Percentiles rank a stretch among this genome's conserved stretches.
phyloP scores from a whole-genome alignment of 92 coral and sea anemone genomes.

The Epizoanthus ramosus region DNA sequence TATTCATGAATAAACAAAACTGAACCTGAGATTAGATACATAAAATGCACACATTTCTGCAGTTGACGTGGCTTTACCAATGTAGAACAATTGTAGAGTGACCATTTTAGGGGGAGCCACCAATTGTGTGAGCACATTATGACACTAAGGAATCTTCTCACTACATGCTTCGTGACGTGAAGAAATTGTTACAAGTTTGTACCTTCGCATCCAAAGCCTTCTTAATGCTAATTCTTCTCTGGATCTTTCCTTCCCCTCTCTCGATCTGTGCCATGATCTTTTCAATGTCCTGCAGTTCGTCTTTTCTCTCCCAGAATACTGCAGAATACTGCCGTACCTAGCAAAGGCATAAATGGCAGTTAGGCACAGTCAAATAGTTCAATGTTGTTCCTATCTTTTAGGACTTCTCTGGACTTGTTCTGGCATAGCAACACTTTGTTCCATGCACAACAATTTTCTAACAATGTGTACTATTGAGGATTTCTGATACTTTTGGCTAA shows the following conservation, averaged over 20 bases:
- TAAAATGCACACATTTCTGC: too few relatives aligned
- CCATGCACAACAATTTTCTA: too few relatives aligned
- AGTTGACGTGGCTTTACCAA: too few relatives aligned
- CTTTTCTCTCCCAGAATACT: conserved; percentile 98
- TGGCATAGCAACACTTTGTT: too few relatives aligned
- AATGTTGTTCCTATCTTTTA: too few relatives aligned
- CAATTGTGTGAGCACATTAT: neutral
- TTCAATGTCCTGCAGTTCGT: conserved; percentile 93
- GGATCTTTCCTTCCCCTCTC: conserved; percentile 97
- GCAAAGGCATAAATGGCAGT: neutral
- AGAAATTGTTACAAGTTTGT: neutral
- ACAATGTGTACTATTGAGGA: too few relatives aligned
- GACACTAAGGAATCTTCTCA: neutral
- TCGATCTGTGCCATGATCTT: conserved; percentile 98
- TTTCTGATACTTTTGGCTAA: too few relatives aligned
- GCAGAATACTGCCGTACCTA: conserved; percentile 88
- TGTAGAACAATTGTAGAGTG: neutral
- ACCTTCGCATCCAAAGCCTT: conserved; percentile 99
- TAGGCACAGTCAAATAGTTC: too few relatives aligned
- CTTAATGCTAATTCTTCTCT: conserved; percentile 94
- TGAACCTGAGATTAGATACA: too few relatives aligned
- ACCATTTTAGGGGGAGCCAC: neutral
- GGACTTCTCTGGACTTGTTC: too few relatives aligned
- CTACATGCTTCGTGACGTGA: too few relatives aligned
- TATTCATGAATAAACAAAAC: too few relatives aligned